Evolutionary conservation across 2,797 vertebrate genomes (phyloP).

Genomic region (Harpagifer antarcticus): DNA sequence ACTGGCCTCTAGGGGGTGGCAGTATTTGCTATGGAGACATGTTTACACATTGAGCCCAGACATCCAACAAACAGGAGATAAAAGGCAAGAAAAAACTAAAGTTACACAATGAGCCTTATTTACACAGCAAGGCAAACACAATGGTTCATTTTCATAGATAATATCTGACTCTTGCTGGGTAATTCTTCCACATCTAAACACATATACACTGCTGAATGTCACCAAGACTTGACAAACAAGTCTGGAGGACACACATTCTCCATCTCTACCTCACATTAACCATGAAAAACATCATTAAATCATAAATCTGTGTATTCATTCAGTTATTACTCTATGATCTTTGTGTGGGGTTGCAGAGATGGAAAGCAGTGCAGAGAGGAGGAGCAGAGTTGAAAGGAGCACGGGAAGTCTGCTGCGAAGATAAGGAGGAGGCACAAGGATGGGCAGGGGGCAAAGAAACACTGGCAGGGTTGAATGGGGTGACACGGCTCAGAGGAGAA

Average conservation of each 20-base stretch:
- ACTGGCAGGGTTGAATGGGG: slow-evolving; percentile 22
- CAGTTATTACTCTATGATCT: slow-evolving; percentile 39
- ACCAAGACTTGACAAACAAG: slow-evolving; percentile 64
- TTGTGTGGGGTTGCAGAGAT: slow-evolving; percentile 25
- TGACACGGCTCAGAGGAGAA: slow-evolving; percentile 57
- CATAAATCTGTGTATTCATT: slow-evolving; percentile 50
- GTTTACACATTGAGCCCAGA: slow-evolving; percentile 43
- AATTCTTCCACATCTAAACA: slow-evolving; percentile 55
- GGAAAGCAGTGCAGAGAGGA: slow-evolving; percentile 29
- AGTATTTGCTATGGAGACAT: slow-evolving; percentile 24
- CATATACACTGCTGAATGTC: slow-evolving; percentile 29
- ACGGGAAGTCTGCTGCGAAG: slow-evolving; percentile 72
- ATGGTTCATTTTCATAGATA: slow-evolving; percentile 65
- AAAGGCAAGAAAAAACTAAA: slow-evolving; percentile 36
- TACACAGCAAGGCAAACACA: slow-evolving; percentile 62
- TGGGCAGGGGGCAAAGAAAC: slow-evolving; percentile 31
- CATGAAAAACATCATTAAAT: slow-evolving; percentile 22
- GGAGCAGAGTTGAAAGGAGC: slow-evolving; percentile 43
- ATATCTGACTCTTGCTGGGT: slow-evolving; percentile 47
- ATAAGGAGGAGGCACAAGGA: slow-evolving; percentile 71
- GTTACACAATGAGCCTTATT: slow-evolving; percentile 66
- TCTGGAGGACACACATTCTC: slow-evolving; percentile 28
- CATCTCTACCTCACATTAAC: slow-evolving; percentile 1
- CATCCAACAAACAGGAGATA: slow-evolving; percentile 51
- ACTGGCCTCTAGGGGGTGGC: slow-evolving; percentile 52